These are phyloP conservation scores for Apocheima hispidaria DNA, from an alignment of 2,888 invertebrate genomes.

Conservation along the genomic window DNA sequence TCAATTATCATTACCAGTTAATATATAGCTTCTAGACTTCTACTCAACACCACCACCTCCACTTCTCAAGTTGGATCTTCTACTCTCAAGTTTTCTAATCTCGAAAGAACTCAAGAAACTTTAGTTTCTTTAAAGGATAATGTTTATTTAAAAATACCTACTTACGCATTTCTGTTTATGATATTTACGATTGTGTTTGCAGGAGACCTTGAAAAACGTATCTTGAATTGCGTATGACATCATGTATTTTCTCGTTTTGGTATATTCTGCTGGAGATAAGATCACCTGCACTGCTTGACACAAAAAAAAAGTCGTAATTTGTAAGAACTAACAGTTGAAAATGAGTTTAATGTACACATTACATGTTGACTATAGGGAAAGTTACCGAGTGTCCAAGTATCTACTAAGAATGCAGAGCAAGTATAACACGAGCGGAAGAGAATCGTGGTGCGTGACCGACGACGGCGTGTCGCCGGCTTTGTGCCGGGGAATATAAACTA, in stretches of 20 bases:
- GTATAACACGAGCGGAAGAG: conserved; percentile 66
- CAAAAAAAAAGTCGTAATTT: background rate
- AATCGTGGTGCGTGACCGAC: conserved; percentile 67
- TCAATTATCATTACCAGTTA: background rate
- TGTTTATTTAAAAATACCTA: conserved; percentile 18
- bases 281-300: conserved; percentile 7
- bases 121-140: background rate
- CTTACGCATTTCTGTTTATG: conserved; percentile 18
- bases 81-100: too few relatives aligned
- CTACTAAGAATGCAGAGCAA: conserved; percentile 67
- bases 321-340: background rate
- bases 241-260: conserved; percentile 26
- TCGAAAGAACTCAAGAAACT: background rate
- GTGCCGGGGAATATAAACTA: conserved; percentile 61
- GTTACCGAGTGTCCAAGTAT: conserved; percentile 2
- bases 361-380: too few relatives aligned
- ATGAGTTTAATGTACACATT: conserved; percentile 11
- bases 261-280: conserved; percentile 16
- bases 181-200: conserved; percentile 26
- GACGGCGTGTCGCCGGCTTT: conserved; percentile 56
- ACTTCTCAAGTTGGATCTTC: too few relatives aligned
- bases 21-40: background rate
- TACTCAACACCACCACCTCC: too few relatives aligned
- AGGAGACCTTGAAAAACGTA: conserved; percentile 27
- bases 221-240: conserved; percentile 30